These are phyloP conservation scores for Gallinago nigripennis DNA, from an alignment of 2,797 vertebrate genomes.

Conservation along the genomic window DNA sequence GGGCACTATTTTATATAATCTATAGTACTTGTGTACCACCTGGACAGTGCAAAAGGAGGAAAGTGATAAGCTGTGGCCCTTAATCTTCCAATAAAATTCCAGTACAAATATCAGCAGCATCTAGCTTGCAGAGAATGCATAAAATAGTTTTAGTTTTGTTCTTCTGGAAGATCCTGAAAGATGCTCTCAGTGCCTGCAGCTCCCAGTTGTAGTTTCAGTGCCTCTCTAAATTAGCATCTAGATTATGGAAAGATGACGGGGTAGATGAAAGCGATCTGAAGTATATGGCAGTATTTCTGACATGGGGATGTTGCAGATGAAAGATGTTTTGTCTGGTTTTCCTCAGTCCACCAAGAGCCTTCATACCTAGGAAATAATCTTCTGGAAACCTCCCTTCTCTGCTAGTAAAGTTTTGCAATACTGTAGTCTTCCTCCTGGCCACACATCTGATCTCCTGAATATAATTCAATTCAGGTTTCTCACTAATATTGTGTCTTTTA, in stretches of 20 bases:
- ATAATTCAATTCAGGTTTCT: not conserved
- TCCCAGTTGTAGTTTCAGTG: not conserved
- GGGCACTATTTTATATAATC: fast-evolving
- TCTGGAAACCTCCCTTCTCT: not conserved
- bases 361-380: not conserved
- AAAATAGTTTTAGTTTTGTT: not conserved
- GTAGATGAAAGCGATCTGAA: not conserved
- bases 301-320: not conserved
- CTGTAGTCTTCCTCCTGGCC: not conserved
- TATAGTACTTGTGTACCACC: not conserved
- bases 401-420: not conserved
- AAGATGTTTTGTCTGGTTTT: not conserved
- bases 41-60: not conserved
- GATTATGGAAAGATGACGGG: not conserved
- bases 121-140: not conserved
- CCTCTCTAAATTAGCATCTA: not conserved
- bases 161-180: not conserved
- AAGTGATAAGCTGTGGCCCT: not conserved
- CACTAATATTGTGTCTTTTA: not conserved
- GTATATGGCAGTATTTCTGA: not conserved
- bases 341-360: not conserved
- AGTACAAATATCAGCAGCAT: not conserved
- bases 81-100: not conserved
- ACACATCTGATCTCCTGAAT: not conserved
- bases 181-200: not conserved